Conservation (phyloP, 1,140 invertebrate genomes). For the Hyposmocoma kahamanoa region DNA sequence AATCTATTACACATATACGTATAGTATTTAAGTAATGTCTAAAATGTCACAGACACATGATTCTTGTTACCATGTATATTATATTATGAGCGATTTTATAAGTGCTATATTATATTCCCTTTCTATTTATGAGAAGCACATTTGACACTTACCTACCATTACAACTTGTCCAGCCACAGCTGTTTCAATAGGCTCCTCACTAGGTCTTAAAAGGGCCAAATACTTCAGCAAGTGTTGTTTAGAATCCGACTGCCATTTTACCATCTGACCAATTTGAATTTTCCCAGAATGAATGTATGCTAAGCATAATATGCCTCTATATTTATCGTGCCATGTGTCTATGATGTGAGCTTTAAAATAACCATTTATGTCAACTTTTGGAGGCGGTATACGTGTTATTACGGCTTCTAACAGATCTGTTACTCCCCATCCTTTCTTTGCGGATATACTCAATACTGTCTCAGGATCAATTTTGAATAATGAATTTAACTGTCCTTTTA, state of each 20-base stretch:
- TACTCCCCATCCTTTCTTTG: constrained; percentile 91
- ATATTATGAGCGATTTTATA: no score
- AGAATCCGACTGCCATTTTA: constrained; percentile 77
- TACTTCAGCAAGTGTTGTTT: constrained; percentile 86
- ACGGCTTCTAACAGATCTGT: constrained; percentile 84
- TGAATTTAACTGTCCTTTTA: constrained; percentile 85
- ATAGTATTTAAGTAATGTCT: no score
- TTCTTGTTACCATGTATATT: no score
- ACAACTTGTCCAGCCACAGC: constrained; percentile 78
- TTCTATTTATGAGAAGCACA: no score
- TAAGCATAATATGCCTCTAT: constrained; percentile 88
- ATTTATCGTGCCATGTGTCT: constrained; percentile 95
- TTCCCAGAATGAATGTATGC: constrained; percentile 86
- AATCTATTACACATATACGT: no score
- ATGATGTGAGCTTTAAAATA: constrained; percentile 90
- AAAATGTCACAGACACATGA: no score
- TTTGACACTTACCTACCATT: constrained; percentile 58
- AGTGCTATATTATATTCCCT: no score
- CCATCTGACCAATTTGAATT: constrained; percentile 78
- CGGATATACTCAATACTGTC: constrained; percentile 83
- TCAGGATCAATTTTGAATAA: constrained; percentile 88
- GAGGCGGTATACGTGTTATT: constrained; percentile 86
- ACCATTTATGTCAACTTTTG: constrained; percentile 74
- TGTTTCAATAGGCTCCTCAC: constrained; percentile 79
- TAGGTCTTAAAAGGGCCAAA: constrained; percentile 87